Evolutionary conservation across 1,140 invertebrate species (phyloP).

Genomic region (Eueides isabella): DNA sequence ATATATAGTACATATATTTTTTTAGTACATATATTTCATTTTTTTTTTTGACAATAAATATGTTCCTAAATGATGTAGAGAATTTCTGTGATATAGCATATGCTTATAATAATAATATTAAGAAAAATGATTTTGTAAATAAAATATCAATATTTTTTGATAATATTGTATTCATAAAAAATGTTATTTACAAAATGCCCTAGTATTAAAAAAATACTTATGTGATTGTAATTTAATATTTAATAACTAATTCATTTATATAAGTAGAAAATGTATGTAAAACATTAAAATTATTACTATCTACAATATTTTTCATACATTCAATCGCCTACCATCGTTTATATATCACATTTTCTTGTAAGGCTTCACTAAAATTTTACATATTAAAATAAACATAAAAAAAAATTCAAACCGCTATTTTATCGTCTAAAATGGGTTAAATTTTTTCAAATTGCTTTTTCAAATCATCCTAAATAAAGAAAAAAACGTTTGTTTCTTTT

Average conservation of each 20-base stretch:
- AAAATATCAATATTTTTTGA: slow-evolving; percentile 19
- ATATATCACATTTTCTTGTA: slow-evolving; percentile 32
- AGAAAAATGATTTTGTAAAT: not conserved
- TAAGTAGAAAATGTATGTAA: too few species aligned
- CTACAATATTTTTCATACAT: not conserved
- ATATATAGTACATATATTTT: too few species aligned
- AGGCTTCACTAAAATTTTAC: slow-evolving; percentile 6
- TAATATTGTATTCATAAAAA: slow-evolving; percentile 30
- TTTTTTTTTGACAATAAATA: too few species aligned
- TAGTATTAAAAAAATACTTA: slow-evolving; percentile 18
- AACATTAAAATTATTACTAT: too few species aligned
- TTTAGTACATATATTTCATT: too few species aligned
- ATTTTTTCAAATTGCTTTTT: not conserved
- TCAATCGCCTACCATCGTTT: slow-evolving; percentile 16
- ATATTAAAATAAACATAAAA: slow-evolving; percentile 1
- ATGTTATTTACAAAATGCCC: slow-evolving; percentile 48
- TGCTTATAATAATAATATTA: too few species aligned
- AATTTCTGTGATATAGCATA: too few species aligned
- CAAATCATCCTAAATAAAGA: too few species aligned
- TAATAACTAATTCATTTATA: not conserved
- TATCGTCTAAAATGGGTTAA: slow-evolving; percentile 30
- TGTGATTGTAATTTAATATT: not conserved
- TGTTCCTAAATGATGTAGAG: too few species aligned
- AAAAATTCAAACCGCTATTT: slow-evolving; percentile 32
- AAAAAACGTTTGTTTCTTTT: too few species aligned